A percentile compares a stretch with the other conserved stretches of the same genome.
phyloP scores from a whole-genome alignment of 2,797 vertebrate species.

The Sciurus carolinensis region DNA sequence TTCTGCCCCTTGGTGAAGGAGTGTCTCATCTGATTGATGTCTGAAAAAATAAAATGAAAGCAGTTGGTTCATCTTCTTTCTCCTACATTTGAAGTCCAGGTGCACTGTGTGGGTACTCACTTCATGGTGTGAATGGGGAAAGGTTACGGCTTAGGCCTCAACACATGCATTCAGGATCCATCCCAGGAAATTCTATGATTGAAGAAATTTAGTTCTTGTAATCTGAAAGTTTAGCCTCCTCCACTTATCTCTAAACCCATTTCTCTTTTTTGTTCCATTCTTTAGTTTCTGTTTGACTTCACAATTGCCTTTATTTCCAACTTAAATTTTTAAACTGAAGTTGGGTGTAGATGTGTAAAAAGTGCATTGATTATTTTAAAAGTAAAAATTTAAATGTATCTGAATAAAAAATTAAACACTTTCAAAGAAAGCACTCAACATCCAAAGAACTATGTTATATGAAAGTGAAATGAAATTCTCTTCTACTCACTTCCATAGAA shows the following conservation, averaged over 20 bases:
- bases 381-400: neutral
- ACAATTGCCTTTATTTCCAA: neutral
- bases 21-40: neutral
- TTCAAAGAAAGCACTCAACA: neutral
- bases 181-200: neutral
- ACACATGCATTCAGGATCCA: neutral
- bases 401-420: neutral
- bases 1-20: neutral
- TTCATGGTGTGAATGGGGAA: neutral
- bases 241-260: neutral
- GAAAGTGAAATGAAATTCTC: neutral
- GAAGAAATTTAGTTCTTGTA: neutral
- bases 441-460: neutral
- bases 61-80: neutral
- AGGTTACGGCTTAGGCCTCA: neutral
- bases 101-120: neutral
- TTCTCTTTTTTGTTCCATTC: neutral
- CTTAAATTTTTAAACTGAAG: neutral
- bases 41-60: slow-evolving; percentile 8
- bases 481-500: neutral
- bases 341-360: neutral
- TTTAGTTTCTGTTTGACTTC: neutral
- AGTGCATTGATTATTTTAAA: neutral
- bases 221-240: neutral
- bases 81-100: neutral